phyloP scores from a whole-genome alignment of 2,888 invertebrate genomes.

The Miltochrista miniata region DNA sequence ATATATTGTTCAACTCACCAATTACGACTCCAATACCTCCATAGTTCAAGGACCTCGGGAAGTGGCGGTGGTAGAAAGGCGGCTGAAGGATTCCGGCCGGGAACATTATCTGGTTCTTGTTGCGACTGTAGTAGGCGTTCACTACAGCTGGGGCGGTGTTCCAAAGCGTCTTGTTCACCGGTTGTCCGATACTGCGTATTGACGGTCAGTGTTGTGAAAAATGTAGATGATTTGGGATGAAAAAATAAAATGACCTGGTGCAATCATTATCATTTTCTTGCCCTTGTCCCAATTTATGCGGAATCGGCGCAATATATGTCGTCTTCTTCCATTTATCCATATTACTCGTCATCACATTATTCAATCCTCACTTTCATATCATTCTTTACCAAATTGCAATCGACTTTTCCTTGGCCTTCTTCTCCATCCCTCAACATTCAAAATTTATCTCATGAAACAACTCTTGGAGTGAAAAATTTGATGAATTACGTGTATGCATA shows the following conservation, averaged over 20 bases:
- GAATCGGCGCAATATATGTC: too few species aligned
- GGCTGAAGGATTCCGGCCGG: constrained; percentile 98
- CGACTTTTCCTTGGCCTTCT: too few species aligned
- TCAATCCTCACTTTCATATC: too few species aligned
- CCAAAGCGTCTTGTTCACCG: constrained; percentile 92
- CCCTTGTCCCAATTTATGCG: too few species aligned
- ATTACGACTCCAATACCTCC: constrained; percentile 97
- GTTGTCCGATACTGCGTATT: constrained; percentile 84
- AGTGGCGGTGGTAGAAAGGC: constrained; percentile 95
- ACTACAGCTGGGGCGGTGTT: constrained; percentile 95
- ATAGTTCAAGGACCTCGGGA: constrained; percentile 91
- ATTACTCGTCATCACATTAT: too few species aligned
- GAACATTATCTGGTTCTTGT: constrained; percentile 98
- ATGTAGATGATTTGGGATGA: not conserved
- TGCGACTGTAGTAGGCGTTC: constrained; percentile 97
- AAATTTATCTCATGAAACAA: too few species aligned
- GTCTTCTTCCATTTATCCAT: too few species aligned
- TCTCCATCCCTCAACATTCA: too few species aligned
- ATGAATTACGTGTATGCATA: too few species aligned
- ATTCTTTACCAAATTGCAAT: too few species aligned
- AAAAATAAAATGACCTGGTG: not conserved
- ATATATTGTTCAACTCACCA: constrained; percentile 57
- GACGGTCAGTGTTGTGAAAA: not conserved
- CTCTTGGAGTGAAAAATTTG: too few species aligned
- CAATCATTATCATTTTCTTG: too few species aligned